Conservation (phyloP, 2,113 vertebrate genomes). For the Furnarius figulus region DNA sequence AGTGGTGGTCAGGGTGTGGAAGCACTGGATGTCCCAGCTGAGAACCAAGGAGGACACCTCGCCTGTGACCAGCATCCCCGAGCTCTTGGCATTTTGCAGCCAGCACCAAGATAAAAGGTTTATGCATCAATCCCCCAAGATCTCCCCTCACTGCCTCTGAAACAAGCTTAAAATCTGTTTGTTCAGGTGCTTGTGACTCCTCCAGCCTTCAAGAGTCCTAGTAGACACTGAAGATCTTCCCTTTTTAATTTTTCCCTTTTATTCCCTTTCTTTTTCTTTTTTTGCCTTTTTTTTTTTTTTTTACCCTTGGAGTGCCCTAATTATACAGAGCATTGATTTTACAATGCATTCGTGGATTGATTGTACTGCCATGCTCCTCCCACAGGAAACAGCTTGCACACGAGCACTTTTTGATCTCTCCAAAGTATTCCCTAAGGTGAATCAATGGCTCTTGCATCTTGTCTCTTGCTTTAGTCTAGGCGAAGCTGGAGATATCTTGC, state of each 20-base stretch:
- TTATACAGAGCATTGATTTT: slow-evolving; percentile 97
- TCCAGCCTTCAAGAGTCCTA: slow-evolving; percentile 67
- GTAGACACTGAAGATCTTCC: slow-evolving; percentile 56
- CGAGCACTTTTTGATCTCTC: slow-evolving; percentile 74
- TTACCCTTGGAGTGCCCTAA: slow-evolving; percentile 94
- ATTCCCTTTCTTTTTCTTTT: not conserved
- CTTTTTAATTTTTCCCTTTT: slow-evolving; percentile 60
- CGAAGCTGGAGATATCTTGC: slow-evolving; percentile 34
- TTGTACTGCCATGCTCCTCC: slow-evolving; percentile 82
- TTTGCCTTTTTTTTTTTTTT: slow-evolving; percentile 22
- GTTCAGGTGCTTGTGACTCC: not conserved
- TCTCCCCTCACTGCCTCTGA: not conserved
- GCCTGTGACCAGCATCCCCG: not conserved
- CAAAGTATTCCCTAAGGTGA: slow-evolving; percentile 72
- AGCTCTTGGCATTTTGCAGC: not conserved
- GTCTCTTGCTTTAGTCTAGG: slow-evolving; percentile 38
- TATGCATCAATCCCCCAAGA: not conserved
- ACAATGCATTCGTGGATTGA: slow-evolving; percentile 91
- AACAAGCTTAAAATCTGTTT: not conserved
- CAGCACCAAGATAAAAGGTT: not conserved
- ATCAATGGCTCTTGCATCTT: slow-evolving; percentile 68
- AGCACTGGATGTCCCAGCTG: not conserved
- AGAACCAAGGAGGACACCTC: rapidly evolving
- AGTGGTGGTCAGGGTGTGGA: not conserved
- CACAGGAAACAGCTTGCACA: slow-evolving; percentile 79